A percentile compares a stretch with the other conserved stretches of the same genome.
These are phyloP conservation scores for Antedon mediterranea DNA, from an alignment of 53 echinoderm and acorn worm species.

Conservation along the genomic window DNA sequence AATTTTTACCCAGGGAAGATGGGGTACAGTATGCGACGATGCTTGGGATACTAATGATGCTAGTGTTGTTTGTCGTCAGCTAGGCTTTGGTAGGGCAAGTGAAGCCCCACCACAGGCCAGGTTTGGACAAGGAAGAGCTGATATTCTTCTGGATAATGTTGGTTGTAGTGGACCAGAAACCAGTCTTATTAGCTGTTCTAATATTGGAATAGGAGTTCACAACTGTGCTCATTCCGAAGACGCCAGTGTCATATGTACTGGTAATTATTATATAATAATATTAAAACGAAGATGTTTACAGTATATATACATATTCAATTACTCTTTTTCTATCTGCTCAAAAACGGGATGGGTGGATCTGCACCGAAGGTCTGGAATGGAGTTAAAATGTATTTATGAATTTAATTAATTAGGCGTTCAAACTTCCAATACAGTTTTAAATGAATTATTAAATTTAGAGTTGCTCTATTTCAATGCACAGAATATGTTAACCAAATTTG, in stretches of 20 bases:
- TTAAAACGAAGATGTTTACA: too few relatives aligned
- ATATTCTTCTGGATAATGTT: constrained; percentile 8
- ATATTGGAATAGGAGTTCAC: constrained; percentile 14
- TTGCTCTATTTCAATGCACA: too few relatives aligned
- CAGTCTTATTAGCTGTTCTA: constrained; percentile 5
- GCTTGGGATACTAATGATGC: constrained; percentile 26
- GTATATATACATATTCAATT: too few relatives aligned
- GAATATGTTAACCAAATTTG: too few relatives aligned
- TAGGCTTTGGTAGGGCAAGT: constrained; percentile 8
- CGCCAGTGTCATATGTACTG: background rate
- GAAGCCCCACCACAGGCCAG: background rate
- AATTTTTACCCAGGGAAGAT: constrained; percentile 2
- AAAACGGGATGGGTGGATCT: too few relatives aligned
- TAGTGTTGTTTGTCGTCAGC: constrained; percentile 33
- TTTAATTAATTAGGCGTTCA: too few relatives aligned
- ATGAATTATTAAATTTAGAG: too few relatives aligned
- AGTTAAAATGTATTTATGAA: too few relatives aligned
- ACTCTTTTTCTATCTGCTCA: too few relatives aligned
- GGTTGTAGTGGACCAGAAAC: constrained; percentile 15
- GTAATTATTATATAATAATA: too few relatives aligned
- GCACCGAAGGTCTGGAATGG: too few relatives aligned
- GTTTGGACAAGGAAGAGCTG: constrained; percentile 21
- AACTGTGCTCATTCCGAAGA: constrained; percentile 29
- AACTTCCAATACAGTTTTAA: too few relatives aligned
- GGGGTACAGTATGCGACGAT: constrained; percentile 56